These are phyloP conservation scores for Rhodinocichla rosea DNA, from an alignment of 2,113 vertebrate species.

Conservation along the genomic window DNA sequence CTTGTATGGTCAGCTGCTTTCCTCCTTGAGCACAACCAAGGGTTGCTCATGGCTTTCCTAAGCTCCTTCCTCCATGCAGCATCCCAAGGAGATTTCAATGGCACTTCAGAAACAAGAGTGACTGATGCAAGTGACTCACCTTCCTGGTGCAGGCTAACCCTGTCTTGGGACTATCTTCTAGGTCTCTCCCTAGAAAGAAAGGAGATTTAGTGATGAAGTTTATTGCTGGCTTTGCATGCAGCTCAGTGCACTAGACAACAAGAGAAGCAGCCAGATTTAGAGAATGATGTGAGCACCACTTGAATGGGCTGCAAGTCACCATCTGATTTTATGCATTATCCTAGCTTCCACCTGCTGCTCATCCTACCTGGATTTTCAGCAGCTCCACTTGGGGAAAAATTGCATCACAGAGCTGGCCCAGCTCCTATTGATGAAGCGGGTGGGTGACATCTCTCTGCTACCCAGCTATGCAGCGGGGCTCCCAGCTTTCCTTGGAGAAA, in stretches of 20 bases:
- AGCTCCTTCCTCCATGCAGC: background rate
- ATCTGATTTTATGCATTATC: background rate
- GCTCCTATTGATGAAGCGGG: background rate
- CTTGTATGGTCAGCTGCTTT: background rate
- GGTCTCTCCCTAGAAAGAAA: background rate
- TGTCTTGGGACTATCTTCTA: background rate
- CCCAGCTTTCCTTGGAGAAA: background rate
- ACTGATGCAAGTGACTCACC: background rate
- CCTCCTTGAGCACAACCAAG: background rate
- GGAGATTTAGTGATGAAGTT: background rate
- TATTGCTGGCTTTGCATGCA: background rate
- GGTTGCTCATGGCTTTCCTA: background rate
- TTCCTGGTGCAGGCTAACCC: background rate
- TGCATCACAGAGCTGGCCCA: background rate
- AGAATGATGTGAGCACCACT: background rate
- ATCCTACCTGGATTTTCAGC: background rate
- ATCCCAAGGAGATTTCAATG: background rate
- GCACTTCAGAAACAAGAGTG: background rate
- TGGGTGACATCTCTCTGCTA: background rate
- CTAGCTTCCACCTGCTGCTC: background rate
- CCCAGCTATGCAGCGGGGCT: background rate
- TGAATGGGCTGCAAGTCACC: background rate
- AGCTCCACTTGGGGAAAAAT: background rate
- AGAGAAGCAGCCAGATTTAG: background rate
- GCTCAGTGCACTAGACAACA: background rate